Evolutionary conservation across 2,113 vertebrate genomes (phyloP).

Genomic region (Amazona vittata): DNA sequence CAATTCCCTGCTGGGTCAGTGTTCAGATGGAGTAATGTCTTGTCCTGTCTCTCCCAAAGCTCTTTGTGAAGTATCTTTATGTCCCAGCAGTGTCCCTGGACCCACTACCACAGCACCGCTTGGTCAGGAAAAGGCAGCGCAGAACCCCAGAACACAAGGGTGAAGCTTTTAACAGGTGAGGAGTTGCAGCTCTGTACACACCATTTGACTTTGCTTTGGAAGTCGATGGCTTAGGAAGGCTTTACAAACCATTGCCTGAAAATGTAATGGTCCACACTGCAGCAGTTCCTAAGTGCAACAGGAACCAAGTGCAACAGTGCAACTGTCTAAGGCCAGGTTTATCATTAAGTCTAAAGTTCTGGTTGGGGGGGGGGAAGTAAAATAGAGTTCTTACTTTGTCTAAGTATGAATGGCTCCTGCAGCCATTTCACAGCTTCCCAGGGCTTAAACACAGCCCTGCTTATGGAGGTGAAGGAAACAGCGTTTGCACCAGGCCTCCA

Average conservation of each 20-base stretch:
- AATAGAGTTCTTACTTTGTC: background rate
- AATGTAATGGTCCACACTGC: fast-evolving
- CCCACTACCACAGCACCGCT: background rate
- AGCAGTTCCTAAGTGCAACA: background rate
- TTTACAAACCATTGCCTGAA: background rate
- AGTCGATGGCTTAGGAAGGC: fast-evolving
- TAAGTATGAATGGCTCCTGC: background rate
- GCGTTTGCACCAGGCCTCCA: fast-evolving
- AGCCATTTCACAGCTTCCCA: background rate
- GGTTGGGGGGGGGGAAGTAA: background rate
- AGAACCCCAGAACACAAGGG: background rate
- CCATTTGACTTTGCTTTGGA: background rate
- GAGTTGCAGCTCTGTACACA: background rate
- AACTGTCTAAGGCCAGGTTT: background rate
- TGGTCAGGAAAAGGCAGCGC: background rate
- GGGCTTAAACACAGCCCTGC: background rate
- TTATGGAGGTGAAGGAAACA: background rate
- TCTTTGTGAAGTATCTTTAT: background rate
- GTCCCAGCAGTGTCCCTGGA: background rate
- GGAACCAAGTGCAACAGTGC: background rate
- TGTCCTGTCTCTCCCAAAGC: background rate
- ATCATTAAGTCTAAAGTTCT: background rate
- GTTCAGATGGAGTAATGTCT: fast-evolving
- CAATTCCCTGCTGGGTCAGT: fast-evolving
- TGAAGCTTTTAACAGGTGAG: background rate